Conservation (phyloP, 2,113 vertebrate genomes). For the Recurvirostra avosetta region DNA sequence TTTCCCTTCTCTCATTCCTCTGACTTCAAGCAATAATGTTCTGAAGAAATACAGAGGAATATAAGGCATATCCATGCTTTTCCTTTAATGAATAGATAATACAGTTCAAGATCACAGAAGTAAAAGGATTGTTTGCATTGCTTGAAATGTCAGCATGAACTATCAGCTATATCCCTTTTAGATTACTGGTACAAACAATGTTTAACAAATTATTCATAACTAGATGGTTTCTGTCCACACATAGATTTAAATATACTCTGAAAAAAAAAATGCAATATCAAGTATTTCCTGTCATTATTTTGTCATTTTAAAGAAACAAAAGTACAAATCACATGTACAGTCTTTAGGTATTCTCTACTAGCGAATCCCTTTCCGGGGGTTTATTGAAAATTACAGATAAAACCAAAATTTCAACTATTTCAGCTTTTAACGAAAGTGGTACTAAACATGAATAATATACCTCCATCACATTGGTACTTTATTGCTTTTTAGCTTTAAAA, state of each 20-base stretch:
- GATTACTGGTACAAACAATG: background rate
- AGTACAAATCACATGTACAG: background rate
- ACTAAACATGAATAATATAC: background rate
- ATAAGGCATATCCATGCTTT: background rate
- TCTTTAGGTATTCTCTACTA: background rate
- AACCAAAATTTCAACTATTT: background rate
- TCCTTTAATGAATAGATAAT: background rate
- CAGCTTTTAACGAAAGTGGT: background rate
- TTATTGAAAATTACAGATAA: background rate
- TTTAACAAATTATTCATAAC: background rate
- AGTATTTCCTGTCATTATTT: background rate
- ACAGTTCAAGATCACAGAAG: background rate
- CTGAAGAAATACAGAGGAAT: background rate
- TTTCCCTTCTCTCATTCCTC: background rate
- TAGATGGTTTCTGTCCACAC: background rate
- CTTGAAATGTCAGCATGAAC: background rate
- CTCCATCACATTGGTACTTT: background rate
- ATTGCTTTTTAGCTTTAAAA: background rate
- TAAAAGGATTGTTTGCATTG: background rate
- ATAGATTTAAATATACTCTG: background rate
- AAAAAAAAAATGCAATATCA: background rate
- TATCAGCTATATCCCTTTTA: background rate
- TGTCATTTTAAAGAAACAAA: background rate
- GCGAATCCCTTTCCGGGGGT: background rate
- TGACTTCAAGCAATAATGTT: background rate